These are phyloP conservation scores for Poeciliopsis infans DNA, from an alignment of 2,797 vertebrate genomes.

Conservation along the genomic window DNA sequence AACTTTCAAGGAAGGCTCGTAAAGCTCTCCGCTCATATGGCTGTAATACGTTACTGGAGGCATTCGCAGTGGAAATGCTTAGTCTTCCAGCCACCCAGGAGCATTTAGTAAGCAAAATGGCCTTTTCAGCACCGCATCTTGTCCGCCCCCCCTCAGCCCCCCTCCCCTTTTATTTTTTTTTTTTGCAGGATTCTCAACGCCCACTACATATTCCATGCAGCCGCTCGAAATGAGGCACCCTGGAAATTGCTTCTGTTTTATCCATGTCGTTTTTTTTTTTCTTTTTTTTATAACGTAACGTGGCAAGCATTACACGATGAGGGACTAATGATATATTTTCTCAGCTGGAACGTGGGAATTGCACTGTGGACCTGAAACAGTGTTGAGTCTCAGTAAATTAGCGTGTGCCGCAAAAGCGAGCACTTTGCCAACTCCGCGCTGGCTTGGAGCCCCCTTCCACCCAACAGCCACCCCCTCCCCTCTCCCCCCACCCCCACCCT, in stretches of 20 bases:
- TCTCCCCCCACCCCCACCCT: fast-evolving
- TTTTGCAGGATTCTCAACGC: slow-evolving; percentile 64
- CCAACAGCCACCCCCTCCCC: neutral
- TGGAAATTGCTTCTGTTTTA: slow-evolving; percentile 76
- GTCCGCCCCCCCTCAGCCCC: slow-evolving; percentile 19
- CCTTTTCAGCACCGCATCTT: slow-evolving; percentile 69
- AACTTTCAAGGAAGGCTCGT: slow-evolving; percentile 70
- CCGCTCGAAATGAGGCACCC: slow-evolving; percentile 69
- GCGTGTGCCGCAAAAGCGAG: slow-evolving; percentile 69
- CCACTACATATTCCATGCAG: slow-evolving; percentile 71
- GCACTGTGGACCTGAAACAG: slow-evolving; percentile 72
- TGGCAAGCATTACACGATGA: slow-evolving; percentile 83
- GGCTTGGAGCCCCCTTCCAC: slow-evolving; percentile 36
- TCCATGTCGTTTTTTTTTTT: slow-evolving; percentile 71
- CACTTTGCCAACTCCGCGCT: slow-evolving; percentile 63
- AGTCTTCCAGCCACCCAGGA: slow-evolving; percentile 74
- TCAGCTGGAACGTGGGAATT: slow-evolving; percentile 82
- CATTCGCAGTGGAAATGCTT: slow-evolving; percentile 75
- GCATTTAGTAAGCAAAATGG: slow-evolving; percentile 74
- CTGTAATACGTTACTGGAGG: slow-evolving; percentile 59
- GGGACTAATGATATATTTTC: slow-evolving; percentile 86
- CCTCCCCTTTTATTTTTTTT: no score
- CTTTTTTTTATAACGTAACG: slow-evolving; percentile 79
- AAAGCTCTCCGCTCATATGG: slow-evolving; percentile 63
- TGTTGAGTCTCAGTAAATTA: slow-evolving; percentile 84